Conservation (phyloP, 2,888 invertebrate genomes). For the Gasteruption jaculator region DNA sequence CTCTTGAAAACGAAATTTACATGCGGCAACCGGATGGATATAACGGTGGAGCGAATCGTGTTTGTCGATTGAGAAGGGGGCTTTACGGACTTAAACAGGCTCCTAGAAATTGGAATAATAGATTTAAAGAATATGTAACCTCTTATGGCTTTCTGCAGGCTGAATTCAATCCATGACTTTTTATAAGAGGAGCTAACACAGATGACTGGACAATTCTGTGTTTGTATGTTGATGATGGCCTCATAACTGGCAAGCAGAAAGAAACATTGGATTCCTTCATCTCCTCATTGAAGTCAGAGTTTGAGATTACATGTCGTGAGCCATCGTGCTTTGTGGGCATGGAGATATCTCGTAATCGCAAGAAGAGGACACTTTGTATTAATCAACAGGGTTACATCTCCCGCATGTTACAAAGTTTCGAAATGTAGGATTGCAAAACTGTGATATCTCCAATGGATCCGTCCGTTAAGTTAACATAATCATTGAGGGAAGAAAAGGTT, state of each 20-base stretch:
- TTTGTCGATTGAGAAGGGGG: not conserved
- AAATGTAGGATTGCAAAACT: constrained; percentile 14
- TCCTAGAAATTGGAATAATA: not conserved
- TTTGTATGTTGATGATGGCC: constrained; percentile 30
- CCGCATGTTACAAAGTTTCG: constrained; percentile 22
- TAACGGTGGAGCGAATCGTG: not conserved
- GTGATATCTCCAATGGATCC: constrained; percentile 32
- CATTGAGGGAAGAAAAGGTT: constrained; percentile 20
- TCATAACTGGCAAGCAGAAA: constrained; percentile 22
- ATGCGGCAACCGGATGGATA: too few species aligned
- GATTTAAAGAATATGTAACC: not conserved
- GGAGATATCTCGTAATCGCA: constrained; percentile 24
- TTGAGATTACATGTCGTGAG: constrained; percentile 21
- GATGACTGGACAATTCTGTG: too few species aligned
- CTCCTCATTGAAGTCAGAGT: constrained; percentile 18
- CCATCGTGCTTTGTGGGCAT: constrained; percentile 27
- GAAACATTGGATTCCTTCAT: constrained; percentile 21
- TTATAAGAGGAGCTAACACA: not conserved
- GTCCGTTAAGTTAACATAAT: constrained; percentile 27
- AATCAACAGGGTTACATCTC: constrained; percentile 28
- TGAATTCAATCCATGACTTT: not conserved
- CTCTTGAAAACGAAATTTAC: too few species aligned
- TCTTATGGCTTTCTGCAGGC: not conserved
- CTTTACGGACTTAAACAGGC: not conserved
- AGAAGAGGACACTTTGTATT: constrained; percentile 32